phyloP scores from a whole-genome alignment of 1,140 invertebrate species.

The Calosoma granatense region DNA sequence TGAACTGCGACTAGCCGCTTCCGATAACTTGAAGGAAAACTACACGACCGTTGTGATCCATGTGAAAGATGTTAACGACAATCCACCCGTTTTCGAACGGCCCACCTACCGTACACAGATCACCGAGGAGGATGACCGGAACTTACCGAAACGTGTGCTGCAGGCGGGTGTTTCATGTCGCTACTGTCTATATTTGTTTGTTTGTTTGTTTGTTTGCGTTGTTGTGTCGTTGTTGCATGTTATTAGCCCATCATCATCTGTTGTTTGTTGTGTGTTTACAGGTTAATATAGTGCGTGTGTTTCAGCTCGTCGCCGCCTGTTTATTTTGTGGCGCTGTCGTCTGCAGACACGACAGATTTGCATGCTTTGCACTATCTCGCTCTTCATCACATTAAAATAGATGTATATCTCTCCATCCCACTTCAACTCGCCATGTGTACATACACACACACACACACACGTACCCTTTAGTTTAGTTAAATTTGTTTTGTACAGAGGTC shows the following conservation, averaged over 20 bases:
- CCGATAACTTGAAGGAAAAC: constrained; percentile 93
- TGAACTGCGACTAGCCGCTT: constrained; percentile 83
- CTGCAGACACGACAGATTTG: not conserved
- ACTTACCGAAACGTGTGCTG: constrained; percentile 84
- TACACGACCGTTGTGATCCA: constrained; percentile 91
- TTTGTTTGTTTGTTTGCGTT: not conserved
- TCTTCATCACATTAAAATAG: too few relatives aligned
- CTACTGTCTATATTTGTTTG: constrained; percentile 11
- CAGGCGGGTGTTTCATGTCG: constrained; percentile 47
- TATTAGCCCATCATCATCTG: constrained; percentile 17
- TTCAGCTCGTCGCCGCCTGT: not conserved
- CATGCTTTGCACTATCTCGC: not conserved
- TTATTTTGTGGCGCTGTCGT: not conserved
- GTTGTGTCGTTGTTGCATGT: not conserved
- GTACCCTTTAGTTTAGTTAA: too few relatives aligned
- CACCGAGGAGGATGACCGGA: constrained; percentile 89
- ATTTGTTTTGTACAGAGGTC: too few relatives aligned
- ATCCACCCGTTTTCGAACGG: constrained; percentile 77
- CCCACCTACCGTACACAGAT: constrained; percentile 92
- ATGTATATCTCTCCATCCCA: too few relatives aligned
- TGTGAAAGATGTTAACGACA: constrained; percentile 90
- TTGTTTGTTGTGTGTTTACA: constrained; percentile 21
- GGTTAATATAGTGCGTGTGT: not conserved
- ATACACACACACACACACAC: too few relatives aligned
- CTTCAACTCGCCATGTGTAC: too few relatives aligned